Evolutionary conservation across 2,888 invertebrate species (phyloP).

Genomic region (Lepidonotus clava): DNA sequence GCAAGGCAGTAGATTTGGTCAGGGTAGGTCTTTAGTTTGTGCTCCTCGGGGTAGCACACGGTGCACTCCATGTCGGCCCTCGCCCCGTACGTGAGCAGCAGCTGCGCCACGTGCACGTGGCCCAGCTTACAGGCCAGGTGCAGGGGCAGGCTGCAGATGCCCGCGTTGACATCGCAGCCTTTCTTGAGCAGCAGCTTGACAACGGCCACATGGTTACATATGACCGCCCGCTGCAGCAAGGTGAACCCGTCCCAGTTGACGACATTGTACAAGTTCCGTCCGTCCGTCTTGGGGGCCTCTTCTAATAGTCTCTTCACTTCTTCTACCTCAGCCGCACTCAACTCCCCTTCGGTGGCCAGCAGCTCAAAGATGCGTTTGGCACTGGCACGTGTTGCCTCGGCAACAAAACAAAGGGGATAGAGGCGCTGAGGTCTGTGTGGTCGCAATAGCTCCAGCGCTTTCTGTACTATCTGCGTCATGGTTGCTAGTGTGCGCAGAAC

Average conservation of each 20-base stretch:
- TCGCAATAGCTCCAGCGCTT: conserved; percentile 63
- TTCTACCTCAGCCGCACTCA: conserved; percentile 62
- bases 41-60: conserved; percentile 89
- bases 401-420: conserved; percentile 65
- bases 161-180: conserved; percentile 86
- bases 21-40: conserved; percentile 79
- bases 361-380: conserved; percentile 64
- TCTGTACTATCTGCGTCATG: conserved; percentile 66
- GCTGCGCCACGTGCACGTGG: conserved; percentile 86
- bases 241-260: conserved; percentile 84
- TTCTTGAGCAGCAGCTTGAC: conserved; percentile 80
- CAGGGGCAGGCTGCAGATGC: conserved; percentile 87
- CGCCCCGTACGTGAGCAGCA: conserved; percentile 86
- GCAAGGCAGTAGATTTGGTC: conserved; percentile 72
- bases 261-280: conserved; percentile 63
- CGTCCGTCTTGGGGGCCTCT: conserved; percentile 61
- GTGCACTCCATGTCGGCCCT: conserved; percentile 87
- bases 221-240: conserved; percentile 87
- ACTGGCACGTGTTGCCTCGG: conserved; percentile 61
- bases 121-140: conserved; percentile 88
- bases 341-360: conserved; percentile 59
- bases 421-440: conserved; percentile 64
- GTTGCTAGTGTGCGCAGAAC: conserved; percentile 4
- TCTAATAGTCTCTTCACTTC: conserved; percentile 64
- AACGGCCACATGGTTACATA: conserved; percentile 86